A percentile compares a stretch with the other conserved stretches of the same genome.
These are phyloP conservation scores for Cacoxenus indagator DNA, from an alignment of 2,888 invertebrate genomes.

Conservation along the genomic window DNA sequence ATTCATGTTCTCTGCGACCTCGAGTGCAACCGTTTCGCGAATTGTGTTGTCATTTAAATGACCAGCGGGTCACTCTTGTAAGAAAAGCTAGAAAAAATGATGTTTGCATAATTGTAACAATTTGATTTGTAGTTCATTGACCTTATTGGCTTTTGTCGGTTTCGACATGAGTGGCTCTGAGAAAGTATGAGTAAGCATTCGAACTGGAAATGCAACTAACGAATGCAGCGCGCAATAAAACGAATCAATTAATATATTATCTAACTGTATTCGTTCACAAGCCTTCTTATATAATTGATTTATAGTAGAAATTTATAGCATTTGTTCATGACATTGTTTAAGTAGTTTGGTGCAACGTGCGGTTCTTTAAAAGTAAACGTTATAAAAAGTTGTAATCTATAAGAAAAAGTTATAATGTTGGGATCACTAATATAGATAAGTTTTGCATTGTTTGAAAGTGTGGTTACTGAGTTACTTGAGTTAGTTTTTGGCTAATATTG, in stretches of 20 bases:
- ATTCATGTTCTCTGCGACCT: background rate
- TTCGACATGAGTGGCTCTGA: background rate
- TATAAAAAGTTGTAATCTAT: too few species aligned
- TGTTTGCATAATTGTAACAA: slow-evolving; percentile 9
- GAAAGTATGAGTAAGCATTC: too few species aligned
- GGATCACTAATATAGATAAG: too few species aligned
- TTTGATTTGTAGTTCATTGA: slow-evolving; percentile 16
- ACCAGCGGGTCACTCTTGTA: background rate
- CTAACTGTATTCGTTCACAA: slow-evolving; percentile 18
- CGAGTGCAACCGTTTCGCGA: background rate
- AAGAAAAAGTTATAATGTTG: too few species aligned
- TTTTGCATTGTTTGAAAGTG: too few species aligned
- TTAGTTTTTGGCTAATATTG: too few species aligned
- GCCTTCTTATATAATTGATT: slow-evolving; percentile 32
- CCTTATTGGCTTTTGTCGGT: background rate
- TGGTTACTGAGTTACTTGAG: too few species aligned
- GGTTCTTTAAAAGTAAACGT: too few species aligned
- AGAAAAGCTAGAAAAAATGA: background rate
- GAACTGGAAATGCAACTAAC: background rate
- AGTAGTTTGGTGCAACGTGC: too few species aligned
- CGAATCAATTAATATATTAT: slow-evolving; percentile 42
- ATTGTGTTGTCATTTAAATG: background rate
- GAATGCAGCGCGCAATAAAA: slow-evolving; percentile 32
- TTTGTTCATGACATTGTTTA: background rate
- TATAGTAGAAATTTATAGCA: slow-evolving; percentile 21